phyloP scores from a whole-genome alignment of 2,888 invertebrate genomes.

The Pseudeuparius sepicola region DNA sequence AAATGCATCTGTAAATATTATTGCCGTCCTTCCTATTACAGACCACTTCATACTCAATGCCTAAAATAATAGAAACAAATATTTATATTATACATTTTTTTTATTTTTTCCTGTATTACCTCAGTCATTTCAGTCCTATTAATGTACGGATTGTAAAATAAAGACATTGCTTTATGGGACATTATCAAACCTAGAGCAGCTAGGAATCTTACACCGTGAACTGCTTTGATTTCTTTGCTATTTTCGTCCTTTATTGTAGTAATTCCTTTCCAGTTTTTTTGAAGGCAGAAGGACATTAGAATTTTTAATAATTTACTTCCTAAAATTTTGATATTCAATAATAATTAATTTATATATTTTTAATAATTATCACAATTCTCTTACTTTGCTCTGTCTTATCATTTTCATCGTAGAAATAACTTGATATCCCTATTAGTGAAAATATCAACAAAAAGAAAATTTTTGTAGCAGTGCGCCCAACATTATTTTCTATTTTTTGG shows the following conservation, averaged over 20 bases:
- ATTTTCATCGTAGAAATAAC: too few relatives aligned
- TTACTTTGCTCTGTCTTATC: too few relatives aligned
- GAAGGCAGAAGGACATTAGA: conserved; percentile 43
- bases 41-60: conserved; percentile 44
- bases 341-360: too few relatives aligned
- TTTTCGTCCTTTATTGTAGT: conserved; percentile 37
- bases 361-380: too few relatives aligned
- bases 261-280: conserved; percentile 41
- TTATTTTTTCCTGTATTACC: conserved; percentile 34
- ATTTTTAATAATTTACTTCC: conserved; percentile 15
- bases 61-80: conserved; percentile 26
- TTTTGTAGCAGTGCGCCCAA: too few relatives aligned
- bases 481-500: too few relatives aligned
- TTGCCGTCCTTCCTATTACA: conserved; percentile 49
- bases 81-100: not conserved
- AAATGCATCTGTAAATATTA: conserved; percentile 53
- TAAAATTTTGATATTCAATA: too few relatives aligned
- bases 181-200: conserved; percentile 46
- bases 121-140: conserved; percentile 46
- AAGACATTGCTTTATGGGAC: conserved; percentile 50
- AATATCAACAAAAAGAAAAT: too few relatives aligned
- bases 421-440: too few relatives aligned
- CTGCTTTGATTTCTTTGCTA: conserved; percentile 40
- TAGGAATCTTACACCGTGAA: conserved; percentile 46
- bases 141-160: conserved; percentile 48